A percentile compares a stretch with the other conserved stretches of the same genome.
Conservation (phyloP, 2,888 invertebrate species). For the Synergus japonicus region DNA sequence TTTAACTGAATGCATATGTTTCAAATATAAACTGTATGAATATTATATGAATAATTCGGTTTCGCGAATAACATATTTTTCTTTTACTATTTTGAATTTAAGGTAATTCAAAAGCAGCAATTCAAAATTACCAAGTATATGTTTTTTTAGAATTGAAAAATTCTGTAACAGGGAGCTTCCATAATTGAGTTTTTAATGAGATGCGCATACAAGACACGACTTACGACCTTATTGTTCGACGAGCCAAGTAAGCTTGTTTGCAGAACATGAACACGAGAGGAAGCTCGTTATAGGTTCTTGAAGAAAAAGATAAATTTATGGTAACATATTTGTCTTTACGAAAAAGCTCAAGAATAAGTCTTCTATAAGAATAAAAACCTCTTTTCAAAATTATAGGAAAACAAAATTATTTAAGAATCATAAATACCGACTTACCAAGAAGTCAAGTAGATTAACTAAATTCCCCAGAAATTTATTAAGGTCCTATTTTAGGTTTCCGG, state of each 20-base stretch:
- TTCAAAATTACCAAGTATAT: neutral
- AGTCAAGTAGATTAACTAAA: neutral
- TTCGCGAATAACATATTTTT: too few relatives aligned
- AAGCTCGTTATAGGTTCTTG: neutral
- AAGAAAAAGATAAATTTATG: neutral
- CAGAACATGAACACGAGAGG: constrained; percentile 17
- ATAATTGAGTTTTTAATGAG: constrained; percentile 30
- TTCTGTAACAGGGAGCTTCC: neutral
- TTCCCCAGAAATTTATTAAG: neutral
- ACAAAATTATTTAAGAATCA: neutral
- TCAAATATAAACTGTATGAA: too few relatives aligned
- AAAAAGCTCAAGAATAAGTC: neutral
- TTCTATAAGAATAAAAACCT: neutral
- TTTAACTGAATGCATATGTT: too few relatives aligned
- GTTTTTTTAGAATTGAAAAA: constrained; percentile 7
- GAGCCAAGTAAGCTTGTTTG: constrained; percentile 13
- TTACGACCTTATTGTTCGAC: constrained; percentile 26
- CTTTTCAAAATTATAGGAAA: neutral
- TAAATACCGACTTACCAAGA: neutral
- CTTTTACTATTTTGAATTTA: too few relatives aligned
- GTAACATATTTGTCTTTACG: neutral
- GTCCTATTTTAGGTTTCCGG: neutral
- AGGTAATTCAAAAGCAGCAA: neutral
- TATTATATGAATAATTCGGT: too few relatives aligned
- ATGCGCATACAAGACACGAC: constrained; percentile 19